Evolutionary conservation across 2,888 invertebrate genomes (phyloP), one percentile per base, ranked within the genome.

Genomic region (Drosophila subsilvestris): DNA sequence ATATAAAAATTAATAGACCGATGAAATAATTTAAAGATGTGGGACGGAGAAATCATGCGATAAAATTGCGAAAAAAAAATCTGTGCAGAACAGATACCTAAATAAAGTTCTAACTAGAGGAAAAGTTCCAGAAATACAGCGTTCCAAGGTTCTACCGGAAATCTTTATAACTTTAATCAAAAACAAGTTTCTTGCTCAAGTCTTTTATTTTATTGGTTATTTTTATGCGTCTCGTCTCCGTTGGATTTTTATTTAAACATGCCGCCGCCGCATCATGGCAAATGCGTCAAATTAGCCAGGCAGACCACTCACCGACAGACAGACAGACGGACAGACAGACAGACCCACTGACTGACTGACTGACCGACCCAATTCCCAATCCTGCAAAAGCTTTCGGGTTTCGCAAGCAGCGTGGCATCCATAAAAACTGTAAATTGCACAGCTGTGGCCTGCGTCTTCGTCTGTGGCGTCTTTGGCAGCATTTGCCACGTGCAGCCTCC

Each of bases 351-450:
- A 55, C 60, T 75, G 59, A 48, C 79, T 63, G 59, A 49, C 73
- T 69, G 86, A 79, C 86, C 76, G 65, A 63, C 47, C 63, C 57
- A 43, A 37, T 54, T 32, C 29, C 51, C 49, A 22, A 69, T 69
- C 68, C 51, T 45, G 50, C 48, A 29, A 20, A 67, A 32, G 37
- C 27, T 20, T 32, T 10, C 20, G 50, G 9, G 37, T 80, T 86
- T 86, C 85, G 89, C 88, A 86, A 85, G 70, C 72, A 14, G 25
- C 56, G 57, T 50, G 69, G 69, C 71, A 75, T 71, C 75, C 62
- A 77, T 83, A 88, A 86, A 86, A 86, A 88, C 89, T 73, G 73
- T 59, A 86, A 88, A 84, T 88, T 84, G 90, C 89, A 78, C 88
- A 89, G 84, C 89, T 88, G 84, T 86, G 37, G 71, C 75, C 75